A percentile compares a stretch with the other conserved stretches of the same genome.
Evolutionary conservation across 2,888 invertebrate species (phyloP).

Genomic region (Dicranocentrus wangi): DNA sequence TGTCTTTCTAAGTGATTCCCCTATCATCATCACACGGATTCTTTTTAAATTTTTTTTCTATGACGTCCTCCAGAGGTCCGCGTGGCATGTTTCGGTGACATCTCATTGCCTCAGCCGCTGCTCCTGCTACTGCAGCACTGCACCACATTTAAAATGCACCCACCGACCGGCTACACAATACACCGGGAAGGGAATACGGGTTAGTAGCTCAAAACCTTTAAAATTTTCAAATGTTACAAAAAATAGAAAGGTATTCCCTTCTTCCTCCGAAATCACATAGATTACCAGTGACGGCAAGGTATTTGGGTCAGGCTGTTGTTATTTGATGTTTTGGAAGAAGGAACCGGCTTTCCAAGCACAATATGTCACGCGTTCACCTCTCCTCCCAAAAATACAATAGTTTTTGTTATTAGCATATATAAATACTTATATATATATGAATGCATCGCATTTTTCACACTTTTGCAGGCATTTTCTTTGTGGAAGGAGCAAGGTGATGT

Average conservation of each 20-base stretch:
- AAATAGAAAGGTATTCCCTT: neutral
- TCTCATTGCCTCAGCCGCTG: too few relatives aligned
- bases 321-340: too few relatives aligned
- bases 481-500: neutral
- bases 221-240: neutral
- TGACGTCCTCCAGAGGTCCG: neutral
- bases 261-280: neutral
- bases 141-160: neutral
- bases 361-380: too few relatives aligned
- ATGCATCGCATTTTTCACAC: slow-evolving; percentile 4
- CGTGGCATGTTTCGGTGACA: too few relatives aligned
- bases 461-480: neutral
- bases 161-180: neutral
- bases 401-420: neutral
- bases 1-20: neutral
- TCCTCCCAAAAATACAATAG: neutral
- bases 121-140: too few relatives aligned
- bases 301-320: slow-evolving; percentile 36
- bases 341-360: too few relatives aligned
- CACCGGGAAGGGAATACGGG: neutral
- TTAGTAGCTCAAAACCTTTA: slow-evolving; percentile 18
- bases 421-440: neutral
- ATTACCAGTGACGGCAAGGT: slow-evolving; percentile 26
- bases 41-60: neutral
- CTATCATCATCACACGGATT: too few relatives aligned